These are phyloP conservation scores for Ochlodes sylvanus DNA, from an alignment of 2,888 invertebrate species.

Conservation along the genomic window DNA sequence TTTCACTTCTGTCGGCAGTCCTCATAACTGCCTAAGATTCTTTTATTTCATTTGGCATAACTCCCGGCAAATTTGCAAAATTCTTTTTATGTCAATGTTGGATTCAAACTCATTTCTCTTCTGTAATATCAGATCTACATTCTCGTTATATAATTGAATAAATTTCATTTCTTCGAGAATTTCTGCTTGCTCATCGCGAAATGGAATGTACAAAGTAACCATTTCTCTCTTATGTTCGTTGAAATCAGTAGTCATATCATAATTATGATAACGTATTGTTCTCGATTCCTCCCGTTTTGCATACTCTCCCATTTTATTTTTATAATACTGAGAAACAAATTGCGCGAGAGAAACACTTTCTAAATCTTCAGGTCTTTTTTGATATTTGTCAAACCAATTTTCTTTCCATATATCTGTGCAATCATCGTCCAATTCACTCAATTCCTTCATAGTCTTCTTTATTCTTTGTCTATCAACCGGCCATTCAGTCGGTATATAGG, in stretches of 20 bases:
- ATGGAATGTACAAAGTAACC: slow-evolving; percentile 42
- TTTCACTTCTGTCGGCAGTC: too few relatives aligned
- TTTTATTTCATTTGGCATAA: too few relatives aligned
- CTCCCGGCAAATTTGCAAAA: too few relatives aligned
- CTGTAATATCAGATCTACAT: too few relatives aligned
- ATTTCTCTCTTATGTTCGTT: slow-evolving; percentile 56
- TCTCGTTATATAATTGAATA: too few relatives aligned
- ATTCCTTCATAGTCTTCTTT: slow-evolving; percentile 53
- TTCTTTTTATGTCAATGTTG: too few relatives aligned
- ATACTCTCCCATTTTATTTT: slow-evolving; percentile 26
- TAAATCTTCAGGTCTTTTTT: slow-evolving; percentile 54
- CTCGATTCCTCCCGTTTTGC: slow-evolving; percentile 34
- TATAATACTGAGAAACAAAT: slow-evolving; percentile 55
- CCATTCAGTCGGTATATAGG: slow-evolving; percentile 45
- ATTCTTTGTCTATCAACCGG: slow-evolving; percentile 54
- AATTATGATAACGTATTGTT: slow-evolving; percentile 47
- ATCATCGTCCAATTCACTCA: slow-evolving; percentile 51
- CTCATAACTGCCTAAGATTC: too few relatives aligned
- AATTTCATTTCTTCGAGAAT: too few relatives aligned
- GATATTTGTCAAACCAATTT: slow-evolving; percentile 59
- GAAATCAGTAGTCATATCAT: slow-evolving; percentile 52
- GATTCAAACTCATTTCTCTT: too few relatives aligned
- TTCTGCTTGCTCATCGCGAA: slow-evolving; percentile 36
- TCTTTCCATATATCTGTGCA: slow-evolving; percentile 58
- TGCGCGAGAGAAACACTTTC: slow-evolving; percentile 54